Evolutionary conservation across 2,113 vertebrate genomes (phyloP).

Genomic region (Arenaria interpres): DNA sequence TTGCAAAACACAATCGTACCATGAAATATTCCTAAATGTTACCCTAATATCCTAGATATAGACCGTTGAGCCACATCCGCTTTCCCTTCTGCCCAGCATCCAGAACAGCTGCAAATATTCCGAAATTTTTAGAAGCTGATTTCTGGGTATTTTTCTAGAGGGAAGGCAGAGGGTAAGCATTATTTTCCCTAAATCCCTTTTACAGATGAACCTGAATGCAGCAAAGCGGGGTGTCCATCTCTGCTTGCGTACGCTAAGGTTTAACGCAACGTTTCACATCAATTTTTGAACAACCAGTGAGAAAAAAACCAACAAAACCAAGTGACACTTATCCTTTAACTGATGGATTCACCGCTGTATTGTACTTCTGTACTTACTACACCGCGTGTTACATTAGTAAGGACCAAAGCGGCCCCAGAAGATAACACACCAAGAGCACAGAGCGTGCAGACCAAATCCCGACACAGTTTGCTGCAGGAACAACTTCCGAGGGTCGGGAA

Average conservation of each 20-base stretch:
- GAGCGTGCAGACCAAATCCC: not conserved
- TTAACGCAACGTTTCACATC: not conserved
- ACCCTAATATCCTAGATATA: not conserved
- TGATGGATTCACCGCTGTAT: not conserved
- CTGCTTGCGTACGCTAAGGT: not conserved
- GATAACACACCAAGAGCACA: not conserved
- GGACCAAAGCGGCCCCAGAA: not conserved
- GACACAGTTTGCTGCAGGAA: not conserved
- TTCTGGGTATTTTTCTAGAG: not conserved
- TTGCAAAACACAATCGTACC: not conserved
- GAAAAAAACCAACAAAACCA: not conserved
- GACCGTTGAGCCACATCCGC: not conserved
- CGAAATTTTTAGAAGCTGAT: not conserved
- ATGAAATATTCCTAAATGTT: not conserved
- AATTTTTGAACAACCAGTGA: not conserved
- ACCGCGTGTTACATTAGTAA: accelerated
- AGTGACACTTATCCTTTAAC: not conserved
- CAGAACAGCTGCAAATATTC: not conserved
- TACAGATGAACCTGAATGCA: not conserved
- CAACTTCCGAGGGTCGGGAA: not conserved
- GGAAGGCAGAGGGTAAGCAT: not conserved
- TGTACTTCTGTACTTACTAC: not conserved
- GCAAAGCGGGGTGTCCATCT: accelerated
- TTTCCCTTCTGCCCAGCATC: not conserved
- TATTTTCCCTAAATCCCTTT: not conserved